Evolutionary conservation across 2,888 invertebrate species (phyloP).

Genomic region (Chloromyia formosa): DNA sequence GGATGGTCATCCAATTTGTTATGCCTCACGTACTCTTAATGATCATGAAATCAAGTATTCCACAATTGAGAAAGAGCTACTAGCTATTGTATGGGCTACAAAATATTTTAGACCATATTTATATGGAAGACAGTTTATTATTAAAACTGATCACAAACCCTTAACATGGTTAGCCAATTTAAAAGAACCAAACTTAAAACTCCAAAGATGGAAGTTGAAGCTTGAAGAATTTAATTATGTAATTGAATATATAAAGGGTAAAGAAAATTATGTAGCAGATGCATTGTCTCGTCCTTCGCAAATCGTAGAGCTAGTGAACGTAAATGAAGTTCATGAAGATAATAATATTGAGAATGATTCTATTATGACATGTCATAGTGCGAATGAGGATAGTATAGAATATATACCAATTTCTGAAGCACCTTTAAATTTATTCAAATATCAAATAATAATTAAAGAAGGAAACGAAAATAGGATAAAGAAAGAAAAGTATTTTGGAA

Average conservation of each 20-base stretch:
- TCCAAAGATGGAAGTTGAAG: constrained; percentile 4
- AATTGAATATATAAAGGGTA: constrained; percentile 18
- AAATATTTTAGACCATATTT: constrained; percentile 12
- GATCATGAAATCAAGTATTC: background rate
- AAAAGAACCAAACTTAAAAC: constrained; percentile 16
- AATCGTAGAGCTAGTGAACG: too few species aligned
- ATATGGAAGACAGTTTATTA: constrained; percentile 1
- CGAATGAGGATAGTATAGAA: background rate
- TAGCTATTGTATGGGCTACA: constrained; percentile 1
- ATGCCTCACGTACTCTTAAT: background rate
- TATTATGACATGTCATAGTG: background rate
- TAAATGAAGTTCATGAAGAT: background rate
- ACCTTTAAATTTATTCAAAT: background rate
- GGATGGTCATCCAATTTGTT: constrained; percentile 1
- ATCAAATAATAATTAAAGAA: background rate
- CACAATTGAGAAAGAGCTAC: constrained; percentile 14
- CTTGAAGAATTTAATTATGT: background rate
- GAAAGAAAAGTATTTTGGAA: too few species aligned
- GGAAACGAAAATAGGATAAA: background rate
- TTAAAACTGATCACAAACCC: constrained; percentile 8
- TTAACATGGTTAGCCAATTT: background rate
- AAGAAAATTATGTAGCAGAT: constrained; percentile 18
- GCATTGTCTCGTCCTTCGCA: background rate
- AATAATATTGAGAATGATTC: too few species aligned
- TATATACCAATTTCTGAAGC: background rate